Evolutionary conservation across 2,888 invertebrate species (phyloP).

Genomic region (Ariolimax columbianus): DNA sequence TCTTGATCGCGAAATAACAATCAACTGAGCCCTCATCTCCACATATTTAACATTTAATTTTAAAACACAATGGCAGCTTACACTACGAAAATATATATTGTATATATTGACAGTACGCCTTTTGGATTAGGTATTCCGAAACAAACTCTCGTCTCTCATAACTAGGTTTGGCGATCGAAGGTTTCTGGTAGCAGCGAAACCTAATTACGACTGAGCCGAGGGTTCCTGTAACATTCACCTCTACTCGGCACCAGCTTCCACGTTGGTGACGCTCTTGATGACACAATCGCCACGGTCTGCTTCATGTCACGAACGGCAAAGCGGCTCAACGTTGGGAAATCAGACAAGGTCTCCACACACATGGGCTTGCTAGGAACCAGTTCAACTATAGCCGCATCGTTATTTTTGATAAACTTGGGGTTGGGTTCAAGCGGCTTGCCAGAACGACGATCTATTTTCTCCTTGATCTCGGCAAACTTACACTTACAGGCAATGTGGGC

Average conservation of each 20-base stretch:
- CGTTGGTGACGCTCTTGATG: constrained; percentile 88
- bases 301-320: constrained; percentile 99
- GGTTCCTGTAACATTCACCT: constrained; percentile 82
- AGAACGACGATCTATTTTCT: constrained; percentile 99
- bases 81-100: background rate
- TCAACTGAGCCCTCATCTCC: constrained; percentile 66
- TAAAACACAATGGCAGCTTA: too few relatives aligned
- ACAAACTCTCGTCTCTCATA: constrained; percentile 94
- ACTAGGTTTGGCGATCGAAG: background rate
- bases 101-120: constrained; percentile 28
- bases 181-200: constrained; percentile 76
- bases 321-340: constrained; percentile 93
- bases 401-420: constrained; percentile 97
- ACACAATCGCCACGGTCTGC: constrained; percentile 98
- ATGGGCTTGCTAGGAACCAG: constrained; percentile 97
- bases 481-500: constrained; percentile 99
- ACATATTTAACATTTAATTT: too few relatives aligned
- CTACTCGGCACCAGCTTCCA: constrained; percentile 86
- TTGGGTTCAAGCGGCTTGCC: constrained; percentile 83
- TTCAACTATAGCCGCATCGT: constrained; percentile 96
- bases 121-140: constrained; percentile 62
- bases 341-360: constrained; percentile 98
- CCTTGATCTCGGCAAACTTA: constrained; percentile 98
- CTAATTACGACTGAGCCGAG: constrained; percentile 15
- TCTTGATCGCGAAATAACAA: constrained; percentile 83